Conservation (phyloP, 2,797 vertebrate species). For the Sebastiscus albofasciatus region DNA sequence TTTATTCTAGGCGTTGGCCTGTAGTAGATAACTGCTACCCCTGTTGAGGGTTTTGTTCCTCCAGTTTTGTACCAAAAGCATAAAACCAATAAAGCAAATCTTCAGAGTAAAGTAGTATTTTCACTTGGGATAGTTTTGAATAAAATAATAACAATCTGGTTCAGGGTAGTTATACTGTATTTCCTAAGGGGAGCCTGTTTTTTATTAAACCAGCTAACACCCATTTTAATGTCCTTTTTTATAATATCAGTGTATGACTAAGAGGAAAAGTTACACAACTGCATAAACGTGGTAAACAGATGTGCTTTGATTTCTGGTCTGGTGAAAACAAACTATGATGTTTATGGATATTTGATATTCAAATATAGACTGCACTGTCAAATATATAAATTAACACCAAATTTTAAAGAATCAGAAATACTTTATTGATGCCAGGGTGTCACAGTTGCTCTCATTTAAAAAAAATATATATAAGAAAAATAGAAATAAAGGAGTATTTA, state of each 20-base stretch:
- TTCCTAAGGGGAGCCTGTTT: background rate
- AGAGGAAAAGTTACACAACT: background rate
- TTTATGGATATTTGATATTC: background rate
- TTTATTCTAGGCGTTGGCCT: background rate
- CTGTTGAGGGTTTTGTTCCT: background rate
- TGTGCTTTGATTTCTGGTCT: background rate
- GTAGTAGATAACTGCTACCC: background rate
- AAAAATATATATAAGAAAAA: no score
- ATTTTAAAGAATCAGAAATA: background rate
- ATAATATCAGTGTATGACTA: background rate
- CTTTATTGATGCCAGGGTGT: no score
- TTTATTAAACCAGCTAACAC: background rate
- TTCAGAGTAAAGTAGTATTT: background rate
- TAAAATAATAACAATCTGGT: background rate
- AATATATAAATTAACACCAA: background rate
- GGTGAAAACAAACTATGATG: background rate
- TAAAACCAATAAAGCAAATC: background rate
- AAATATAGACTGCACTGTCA: background rate
- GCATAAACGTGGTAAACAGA: background rate
- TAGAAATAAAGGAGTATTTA: no score
- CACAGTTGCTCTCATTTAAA: no score
- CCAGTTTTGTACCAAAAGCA: background rate
- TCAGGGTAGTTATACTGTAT: background rate
- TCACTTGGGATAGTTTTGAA: background rate
- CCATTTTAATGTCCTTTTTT: background rate